A percentile compares a stretch with the other conserved stretches of the same genome.
Conservation (phyloP, 2,113 vertebrate genomes). For the Piliocolobus tephrosceles region DNA sequence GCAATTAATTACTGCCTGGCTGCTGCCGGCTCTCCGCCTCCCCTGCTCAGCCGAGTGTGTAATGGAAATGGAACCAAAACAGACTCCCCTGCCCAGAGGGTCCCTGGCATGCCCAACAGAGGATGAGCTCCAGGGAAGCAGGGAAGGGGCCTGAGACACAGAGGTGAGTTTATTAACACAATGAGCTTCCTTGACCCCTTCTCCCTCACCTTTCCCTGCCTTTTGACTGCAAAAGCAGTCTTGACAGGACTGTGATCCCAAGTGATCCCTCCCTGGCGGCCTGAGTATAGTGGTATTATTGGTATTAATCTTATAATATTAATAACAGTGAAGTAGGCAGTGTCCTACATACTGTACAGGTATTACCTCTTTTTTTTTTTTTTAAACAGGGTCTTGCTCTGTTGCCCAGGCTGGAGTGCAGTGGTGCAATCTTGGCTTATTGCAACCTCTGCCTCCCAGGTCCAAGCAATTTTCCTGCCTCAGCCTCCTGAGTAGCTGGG, state of each 20-base stretch:
- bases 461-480: no score
- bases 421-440: no score
- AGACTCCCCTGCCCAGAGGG: conserved; percentile 83
- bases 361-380: not conserved
- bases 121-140: conserved; percentile 68
- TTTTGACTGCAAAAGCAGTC: rapidly evolving
- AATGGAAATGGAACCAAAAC: conserved; percentile 91
- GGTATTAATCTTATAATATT: not conserved
- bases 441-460: no score
- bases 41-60: conserved; percentile 93
- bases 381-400: no score
- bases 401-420: no score
- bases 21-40: conserved; percentile 77
- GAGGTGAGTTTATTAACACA: conserved; percentile 78
- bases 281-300: not conserved
- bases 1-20: conserved; percentile 87
- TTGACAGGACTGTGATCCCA: not conserved
- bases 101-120: conserved; percentile 79
- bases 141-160: not conserved
- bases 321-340: not conserved
- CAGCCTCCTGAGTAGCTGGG: no score
- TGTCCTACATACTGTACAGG: not conserved
- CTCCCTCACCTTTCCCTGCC: not conserved
- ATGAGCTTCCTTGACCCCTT: conserved; percentile 62
- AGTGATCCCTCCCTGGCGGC: not conserved